These are phyloP conservation scores for Garra rufa DNA, from an alignment of 2,113 vertebrate species.

Conservation along the genomic window DNA sequence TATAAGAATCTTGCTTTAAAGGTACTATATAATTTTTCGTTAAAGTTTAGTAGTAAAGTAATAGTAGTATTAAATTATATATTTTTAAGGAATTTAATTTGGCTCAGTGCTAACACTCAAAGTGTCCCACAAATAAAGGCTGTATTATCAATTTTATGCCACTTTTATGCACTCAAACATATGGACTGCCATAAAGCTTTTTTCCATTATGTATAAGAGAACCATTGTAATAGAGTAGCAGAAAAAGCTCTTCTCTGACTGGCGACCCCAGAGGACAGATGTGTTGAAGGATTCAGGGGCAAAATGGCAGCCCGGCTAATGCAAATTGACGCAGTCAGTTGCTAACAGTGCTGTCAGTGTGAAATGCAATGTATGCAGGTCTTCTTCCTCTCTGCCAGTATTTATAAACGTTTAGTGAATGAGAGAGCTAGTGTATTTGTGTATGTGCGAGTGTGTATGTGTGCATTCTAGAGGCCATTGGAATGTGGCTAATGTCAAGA, in stretches of 20 bases:
- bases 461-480: constrained; percentile 36
- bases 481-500: constrained; percentile 67
- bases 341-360: constrained; percentile 40
- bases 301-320: constrained; percentile 9
- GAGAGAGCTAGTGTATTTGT: constrained; percentile 51
- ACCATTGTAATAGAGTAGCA: neutral
- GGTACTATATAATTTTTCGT: too few relatives aligned
- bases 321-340: constrained; percentile 18
- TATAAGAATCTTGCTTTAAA: neutral
- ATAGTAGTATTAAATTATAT: neutral
- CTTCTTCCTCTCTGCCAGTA: constrained; percentile 21
- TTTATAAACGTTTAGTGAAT: constrained; percentile 47
- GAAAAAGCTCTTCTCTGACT: neutral
- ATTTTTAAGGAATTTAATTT: neutral
- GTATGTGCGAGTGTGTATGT: constrained; percentile 27
- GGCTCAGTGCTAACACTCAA: neutral
- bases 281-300: neutral
- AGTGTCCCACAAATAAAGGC: neutral
- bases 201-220: neutral
- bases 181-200: neutral
- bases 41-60: neutral
- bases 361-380: constrained; percentile 4
- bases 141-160: neutral
- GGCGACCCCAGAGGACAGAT: neutral
- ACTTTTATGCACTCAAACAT: neutral